Evolutionary conservation across 2,797 vertebrate genomes (phyloP).

Genomic region (Parotocinclus haroldoi): DNA sequence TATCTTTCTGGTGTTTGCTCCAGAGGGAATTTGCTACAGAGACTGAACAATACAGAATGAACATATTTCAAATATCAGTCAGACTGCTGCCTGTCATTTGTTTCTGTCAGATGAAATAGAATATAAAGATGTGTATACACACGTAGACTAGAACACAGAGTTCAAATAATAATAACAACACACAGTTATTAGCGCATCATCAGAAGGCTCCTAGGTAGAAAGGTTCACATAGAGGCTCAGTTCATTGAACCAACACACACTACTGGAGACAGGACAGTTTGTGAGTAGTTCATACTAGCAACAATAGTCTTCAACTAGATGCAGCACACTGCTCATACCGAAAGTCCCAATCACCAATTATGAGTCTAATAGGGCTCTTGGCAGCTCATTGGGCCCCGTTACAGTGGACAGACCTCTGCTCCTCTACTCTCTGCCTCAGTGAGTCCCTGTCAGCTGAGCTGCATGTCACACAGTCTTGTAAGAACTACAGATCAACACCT

Average conservation of each 20-base stretch:
- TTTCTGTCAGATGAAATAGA: too few relatives aligned
- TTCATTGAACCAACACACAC: neutral
- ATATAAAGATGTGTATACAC: neutral
- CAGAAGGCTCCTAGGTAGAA: too few relatives aligned
- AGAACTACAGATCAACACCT: conserved; percentile 76
- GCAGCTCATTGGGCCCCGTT: conserved; percentile 87
- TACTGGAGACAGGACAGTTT: neutral
- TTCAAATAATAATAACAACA: too few relatives aligned
- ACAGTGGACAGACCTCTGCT: conserved; percentile 79
- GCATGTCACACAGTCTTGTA: conserved; percentile 59
- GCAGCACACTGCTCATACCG: conserved; percentile 80
- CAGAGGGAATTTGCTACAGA: neutral
- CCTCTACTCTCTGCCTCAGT: conserved; percentile 55
- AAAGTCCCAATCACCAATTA: conserved; percentile 92
- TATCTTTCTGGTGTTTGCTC: neutral
- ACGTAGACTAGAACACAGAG: neutral
- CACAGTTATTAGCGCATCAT: too few relatives aligned
- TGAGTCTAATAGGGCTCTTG: conserved; percentile 91
- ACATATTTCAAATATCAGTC: too few relatives aligned
- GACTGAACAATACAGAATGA: too few relatives aligned
- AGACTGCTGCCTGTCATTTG: too few relatives aligned
- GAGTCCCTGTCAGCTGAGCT: conserved; percentile 67
- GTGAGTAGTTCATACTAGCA: conserved; percentile 6
- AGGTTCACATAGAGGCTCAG: too few relatives aligned
- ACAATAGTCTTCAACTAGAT: conserved; percentile 57